phyloP scores from a whole-genome alignment of 2,797 vertebrate genomes.

The Pseudomugil tenellus region DNA sequence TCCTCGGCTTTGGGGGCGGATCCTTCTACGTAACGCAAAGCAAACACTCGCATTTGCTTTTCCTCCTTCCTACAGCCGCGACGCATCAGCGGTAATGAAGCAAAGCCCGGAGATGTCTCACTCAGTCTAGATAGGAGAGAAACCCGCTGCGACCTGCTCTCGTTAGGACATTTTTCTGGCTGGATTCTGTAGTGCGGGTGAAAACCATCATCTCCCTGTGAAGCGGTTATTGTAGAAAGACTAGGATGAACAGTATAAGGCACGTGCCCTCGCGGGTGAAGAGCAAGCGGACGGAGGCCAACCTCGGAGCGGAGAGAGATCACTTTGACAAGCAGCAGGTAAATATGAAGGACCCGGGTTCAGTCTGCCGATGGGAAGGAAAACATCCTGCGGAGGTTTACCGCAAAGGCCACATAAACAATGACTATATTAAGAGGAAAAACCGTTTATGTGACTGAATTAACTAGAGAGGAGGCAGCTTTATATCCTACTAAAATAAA shows the following conservation, averaged over 20 bases:
- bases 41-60: slow-evolving; percentile 18
- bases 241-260: slow-evolving; percentile 90
- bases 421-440: not conserved
- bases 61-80: slow-evolving; percentile 54
- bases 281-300: slow-evolving; percentile 86
- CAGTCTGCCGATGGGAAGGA: not conserved
- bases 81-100: slow-evolving; percentile 30
- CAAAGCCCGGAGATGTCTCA: slow-evolving; percentile 40
- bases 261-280: slow-evolving; percentile 90
- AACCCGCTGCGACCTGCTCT: not conserved
- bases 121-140: not conserved
- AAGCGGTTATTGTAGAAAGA: not conserved
- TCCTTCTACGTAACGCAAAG: slow-evolving; percentile 45
- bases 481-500: too few relatives aligned
- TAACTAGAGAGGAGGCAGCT: too few relatives aligned
- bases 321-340: slow-evolving; percentile 97
- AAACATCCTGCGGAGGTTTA: not conserved
- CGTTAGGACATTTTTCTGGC: not conserved
- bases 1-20: slow-evolving; percentile 55
- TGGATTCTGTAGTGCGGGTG: not conserved
- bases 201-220: not conserved
- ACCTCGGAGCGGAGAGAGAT: slow-evolving; percentile 91
- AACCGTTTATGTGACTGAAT: not conserved
- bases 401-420: slow-evolving; percentile 40
- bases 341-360: slow-evolving; percentile 36